phyloP scores from a whole-genome alignment of 2,888 invertebrate genomes.

The Drosophila maculinotata region DNA sequence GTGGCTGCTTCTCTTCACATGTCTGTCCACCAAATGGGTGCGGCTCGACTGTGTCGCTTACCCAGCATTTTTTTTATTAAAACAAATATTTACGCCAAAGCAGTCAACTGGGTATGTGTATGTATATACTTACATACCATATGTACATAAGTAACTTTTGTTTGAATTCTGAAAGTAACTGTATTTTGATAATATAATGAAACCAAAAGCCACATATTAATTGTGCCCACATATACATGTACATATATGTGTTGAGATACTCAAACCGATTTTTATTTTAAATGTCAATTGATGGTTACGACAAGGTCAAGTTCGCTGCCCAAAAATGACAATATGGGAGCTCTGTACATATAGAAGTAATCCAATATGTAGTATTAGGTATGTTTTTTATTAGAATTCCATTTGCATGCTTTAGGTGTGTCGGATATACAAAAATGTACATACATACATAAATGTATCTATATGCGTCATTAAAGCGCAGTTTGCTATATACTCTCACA shows the following conservation, averaged over 20 bases:
- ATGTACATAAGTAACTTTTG: not conserved
- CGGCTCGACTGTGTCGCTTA: constrained; percentile 30
- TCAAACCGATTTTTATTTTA: constrained; percentile 11
- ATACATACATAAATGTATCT: constrained; percentile 1
- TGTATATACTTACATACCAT: constrained; percentile 21
- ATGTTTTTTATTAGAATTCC: constrained; percentile 32
- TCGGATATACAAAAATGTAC: constrained; percentile 26
- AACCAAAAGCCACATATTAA: not conserved
- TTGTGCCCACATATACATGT: not conserved
- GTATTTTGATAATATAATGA: not conserved
- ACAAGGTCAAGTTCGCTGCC: constrained; percentile 48
- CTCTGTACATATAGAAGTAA: constrained; percentile 2
- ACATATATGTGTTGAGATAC: not conserved
- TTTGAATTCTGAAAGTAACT: not conserved
- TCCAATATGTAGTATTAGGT: not conserved
- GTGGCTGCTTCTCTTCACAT: constrained; percentile 39
- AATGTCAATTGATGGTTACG: constrained; percentile 40
- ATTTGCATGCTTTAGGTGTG: constrained; percentile 48
- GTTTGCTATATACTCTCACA: constrained; percentile 40
- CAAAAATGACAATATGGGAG: constrained; percentile 31
- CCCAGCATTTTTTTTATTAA: constrained; percentile 34
- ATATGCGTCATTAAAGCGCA: constrained; percentile 47
- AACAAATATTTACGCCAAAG: constrained; percentile 48
- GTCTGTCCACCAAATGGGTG: constrained; percentile 25
- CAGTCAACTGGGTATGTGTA: constrained; percentile 34